Evolutionary conservation across 1,140 invertebrate genomes (phyloP), one percentile per base, ranked within the genome.

Genomic region (Pomacea maculata): DNA sequence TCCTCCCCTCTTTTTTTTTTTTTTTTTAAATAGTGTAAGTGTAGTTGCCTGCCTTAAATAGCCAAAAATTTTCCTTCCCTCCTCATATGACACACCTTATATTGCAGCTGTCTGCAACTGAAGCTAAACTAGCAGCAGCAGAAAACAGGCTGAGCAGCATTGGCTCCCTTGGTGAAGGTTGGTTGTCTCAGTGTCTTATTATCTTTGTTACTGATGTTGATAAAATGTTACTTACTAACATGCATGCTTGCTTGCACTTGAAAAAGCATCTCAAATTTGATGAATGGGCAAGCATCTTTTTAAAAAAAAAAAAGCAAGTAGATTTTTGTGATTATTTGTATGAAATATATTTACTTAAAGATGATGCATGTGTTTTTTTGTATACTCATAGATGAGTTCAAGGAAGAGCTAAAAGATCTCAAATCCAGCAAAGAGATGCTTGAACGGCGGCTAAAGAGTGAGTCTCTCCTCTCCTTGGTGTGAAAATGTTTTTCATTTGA

Each of bases 391-490:
- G 8, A 71, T 78, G 65, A 65, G 52, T 25, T 19, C 77, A 81
- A 93, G 63, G 94, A 94, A 81, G 93, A 93, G 90, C 92, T 94
- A 17, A 94, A 95, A 85, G 95, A 96, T 83, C 90, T 97, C n/a
- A 94, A 96, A 89, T 91, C 94, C 70, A 94, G 95, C 86, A 87
- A 96, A 1, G 91, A 91, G n/a, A 94, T 95, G 76, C 92, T 92
- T 78, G 93, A 94, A 85, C 89, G 92, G 17, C 95, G 96, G 91
- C 93, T 95, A 17, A 93, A 94, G 86, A 84, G 89, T 89, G 70
- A 61, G 73, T 79, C 57, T 64, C n/a, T 12, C 17, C 34, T 63
- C 57, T 61, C 15, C 15, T 61, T 2, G 15, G 57, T 61, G 57
- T 61, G 57, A 61, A 61, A 17, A 8, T 61, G 57, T 14, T 61